Base-by-base conservation (phyloP, 2,888 invertebrate species). In the Schrankia costaestrigalis region DNA sequence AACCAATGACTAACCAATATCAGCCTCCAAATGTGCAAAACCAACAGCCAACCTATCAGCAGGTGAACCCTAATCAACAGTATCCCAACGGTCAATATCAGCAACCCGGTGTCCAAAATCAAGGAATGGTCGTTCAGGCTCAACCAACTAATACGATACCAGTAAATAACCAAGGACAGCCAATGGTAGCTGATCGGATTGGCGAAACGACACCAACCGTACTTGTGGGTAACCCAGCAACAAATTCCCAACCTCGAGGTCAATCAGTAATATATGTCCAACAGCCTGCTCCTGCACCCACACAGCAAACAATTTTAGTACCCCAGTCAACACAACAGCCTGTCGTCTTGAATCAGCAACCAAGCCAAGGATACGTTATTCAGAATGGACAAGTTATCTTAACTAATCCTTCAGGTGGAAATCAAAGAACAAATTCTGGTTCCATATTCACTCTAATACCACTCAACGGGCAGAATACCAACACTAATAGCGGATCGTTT, bases 361-460 rank as follows among this genome's bases (percentile, higher is more conserved):
- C 34, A 15, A 31, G 6, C 3, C 31, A 41, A 29, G 29, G 34
- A 4, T 24, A 26, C 13, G 22, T 35, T 0, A 3, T 37, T 8
- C 26, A 31, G 2, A 40, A 33, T 13, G 35, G 8, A 9, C 40
- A 36, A 13, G 33, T 40, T 6, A 21, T 54, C 3, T 10, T 53
- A 23, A 10, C 39, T 1, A 53, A 40, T 7, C 39, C 53, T 0
- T 18, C 42, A 4, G 39, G 26, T 17, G 44, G 39, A 0, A 39
- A 36, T 5, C 42, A 38, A 17, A 31, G 41, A 2, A 35, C 52
- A 0, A 41, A 45, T 18, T 49, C 53, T 37, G 49, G 31, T 12
- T 45, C 38, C 29, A 32, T 70, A 1, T 68, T 62, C 35, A 56
- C 65, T 0, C 32, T 71, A 9, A 52, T 70, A 23, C 75, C 75